Percentiles rank a stretch among this genome's conserved stretches.
These are phyloP conservation scores for Eupithecia subfuscata DNA, from an alignment of 2,888 invertebrate genomes.

Conservation along the genomic window DNA sequence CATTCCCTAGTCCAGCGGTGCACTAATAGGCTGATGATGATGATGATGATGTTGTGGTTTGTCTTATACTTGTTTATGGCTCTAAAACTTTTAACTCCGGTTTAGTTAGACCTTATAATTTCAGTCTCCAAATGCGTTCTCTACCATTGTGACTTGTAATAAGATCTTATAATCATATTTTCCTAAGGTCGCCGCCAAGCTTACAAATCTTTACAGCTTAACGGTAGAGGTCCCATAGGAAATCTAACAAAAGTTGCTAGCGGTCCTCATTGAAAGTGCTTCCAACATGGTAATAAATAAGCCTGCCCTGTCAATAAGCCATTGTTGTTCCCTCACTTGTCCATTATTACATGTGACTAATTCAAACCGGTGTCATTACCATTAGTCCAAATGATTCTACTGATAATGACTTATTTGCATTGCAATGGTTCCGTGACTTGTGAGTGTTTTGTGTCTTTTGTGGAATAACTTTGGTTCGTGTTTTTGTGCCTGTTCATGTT, in stretches of 20 bases:
- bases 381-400: slow-evolving; percentile 53
- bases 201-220: slow-evolving; percentile 2
- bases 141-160: not conserved
- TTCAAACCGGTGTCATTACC: slow-evolving; percentile 56
- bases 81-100: not conserved
- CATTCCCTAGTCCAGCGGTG: too few relatives aligned
- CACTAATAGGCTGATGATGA: too few relatives aligned
- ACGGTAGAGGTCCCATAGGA: slow-evolving; percentile 8
- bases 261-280: slow-evolving; percentile 8
- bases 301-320: slow-evolving; percentile 18
- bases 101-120: not conserved
- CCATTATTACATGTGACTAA: slow-evolving; percentile 50
- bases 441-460: slow-evolving; percentile 19
- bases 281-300: slow-evolving; percentile 16
- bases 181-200: not conserved
- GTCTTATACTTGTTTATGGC: not conserved
- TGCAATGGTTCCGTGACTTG: slow-evolving; percentile 44
- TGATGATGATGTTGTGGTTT: not conserved
- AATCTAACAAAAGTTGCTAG: slow-evolving; percentile 15
- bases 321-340: slow-evolving; percentile 18
- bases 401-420: slow-evolving; percentile 54
- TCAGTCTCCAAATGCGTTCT: not conserved
- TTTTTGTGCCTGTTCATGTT: not conserved
- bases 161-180: not conserved
- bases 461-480: not conserved